Evolutionary conservation across 2,113 vertebrate genomes (phyloP), one percentile per base, ranked within the genome.

Genomic region (Hepsetus odoe): DNA sequence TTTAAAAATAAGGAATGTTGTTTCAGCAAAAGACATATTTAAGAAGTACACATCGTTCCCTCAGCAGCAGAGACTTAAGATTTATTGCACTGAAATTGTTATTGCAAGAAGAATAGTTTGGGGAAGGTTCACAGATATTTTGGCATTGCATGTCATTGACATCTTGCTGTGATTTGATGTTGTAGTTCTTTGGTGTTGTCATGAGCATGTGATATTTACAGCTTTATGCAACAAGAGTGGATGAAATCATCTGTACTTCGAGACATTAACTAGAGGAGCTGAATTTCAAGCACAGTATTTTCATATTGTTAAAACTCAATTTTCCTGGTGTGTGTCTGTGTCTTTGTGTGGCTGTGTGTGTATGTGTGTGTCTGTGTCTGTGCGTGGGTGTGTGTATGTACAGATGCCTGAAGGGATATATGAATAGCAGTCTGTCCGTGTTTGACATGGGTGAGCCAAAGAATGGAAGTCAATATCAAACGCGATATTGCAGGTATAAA

Each of bases 371-470:
- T 74, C 55, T 74, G 24, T 46, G 1, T 62, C 18, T 49, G 30
- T 70, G n/a, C n/a, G n/a, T n/a, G 28, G 58, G 0, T 59, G 26
- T 76, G 2, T 76, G 26, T 44, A n/a, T n/a, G 5, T 42, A 33
- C 89, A 98, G 97, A 72, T 99, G 98, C 88, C 91, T 98, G 71
- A 94, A 85, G 68, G 97, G 97, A n/a, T 99, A 99, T 68, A 94
- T 99, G 87, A 98, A 98, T 91, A 98, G 96, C 83, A 99, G 97
- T 87, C 88, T 99, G 62, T 98, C 97, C 20, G 92, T 97, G 44
- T 99, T 99, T 89, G 92, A 98, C 83, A 90, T 96, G 92, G 93
- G 92, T 73, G 95, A 95, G 38, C 88, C 92, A 46, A 93, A 89
- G 0, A 92, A 96, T 80, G 93, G 91, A 83, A 93, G 82, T 73